Evolutionary conservation across 2,113 vertebrate species (phyloP).

Genomic region (Bettongia penicillata): DNA sequence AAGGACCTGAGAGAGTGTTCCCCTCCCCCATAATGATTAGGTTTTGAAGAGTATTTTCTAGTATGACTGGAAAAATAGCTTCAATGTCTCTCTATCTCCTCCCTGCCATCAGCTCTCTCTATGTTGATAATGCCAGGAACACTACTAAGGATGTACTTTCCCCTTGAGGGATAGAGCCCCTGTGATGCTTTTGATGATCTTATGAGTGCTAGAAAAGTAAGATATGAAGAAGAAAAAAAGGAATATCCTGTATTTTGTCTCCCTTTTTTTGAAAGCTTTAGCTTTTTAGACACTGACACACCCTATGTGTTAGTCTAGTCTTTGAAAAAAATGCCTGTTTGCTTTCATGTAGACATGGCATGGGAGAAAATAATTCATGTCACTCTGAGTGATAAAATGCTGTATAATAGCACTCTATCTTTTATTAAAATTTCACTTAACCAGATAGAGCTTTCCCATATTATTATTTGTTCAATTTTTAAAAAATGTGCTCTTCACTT

Average conservation of each 20-base stretch:
- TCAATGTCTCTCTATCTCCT: not conserved
- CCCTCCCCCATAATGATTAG: accelerated
- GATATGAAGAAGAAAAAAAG: too few species aligned
- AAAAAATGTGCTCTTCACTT: not conserved
- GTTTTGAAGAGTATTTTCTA: not conserved
- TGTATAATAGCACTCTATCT: not conserved
- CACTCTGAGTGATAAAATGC: not conserved
- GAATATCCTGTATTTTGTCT: not conserved
- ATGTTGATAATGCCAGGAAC: not conserved
- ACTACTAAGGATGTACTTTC: not conserved
- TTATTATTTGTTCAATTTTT: not conserved
- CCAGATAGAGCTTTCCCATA: not conserved
- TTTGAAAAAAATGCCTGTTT: not conserved
- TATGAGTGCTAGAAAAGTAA: not conserved
- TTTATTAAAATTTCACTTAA: not conserved
- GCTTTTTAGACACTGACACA: not conserved
- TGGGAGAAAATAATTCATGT: not conserved
- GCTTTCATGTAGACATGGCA: not conserved
- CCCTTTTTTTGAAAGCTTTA: not conserved
- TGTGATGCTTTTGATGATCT: not conserved
- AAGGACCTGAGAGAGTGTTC: not conserved
- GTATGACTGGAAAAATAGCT: not conserved
- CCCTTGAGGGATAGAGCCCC: not conserved
- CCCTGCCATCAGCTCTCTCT: not conserved
- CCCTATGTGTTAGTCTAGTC: not conserved